These are phyloP conservation scores for Telmatochromis bifrenatus DNA, from an alignment of 2,113 vertebrate species.

Conservation along the genomic window DNA sequence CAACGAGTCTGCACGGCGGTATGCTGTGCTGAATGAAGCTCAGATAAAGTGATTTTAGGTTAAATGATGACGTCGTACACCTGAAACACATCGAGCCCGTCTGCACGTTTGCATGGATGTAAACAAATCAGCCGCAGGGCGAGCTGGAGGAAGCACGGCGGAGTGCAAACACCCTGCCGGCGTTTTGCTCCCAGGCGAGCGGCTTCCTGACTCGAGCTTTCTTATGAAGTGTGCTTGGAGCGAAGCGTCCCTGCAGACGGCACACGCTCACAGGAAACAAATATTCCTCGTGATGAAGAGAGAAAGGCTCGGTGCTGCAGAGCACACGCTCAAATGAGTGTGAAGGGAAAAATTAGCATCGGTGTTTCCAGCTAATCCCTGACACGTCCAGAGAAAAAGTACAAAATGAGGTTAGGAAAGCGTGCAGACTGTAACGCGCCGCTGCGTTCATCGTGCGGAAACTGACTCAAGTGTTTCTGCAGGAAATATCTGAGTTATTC, in stretches of 20 bases:
- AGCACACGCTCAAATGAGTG: background rate
- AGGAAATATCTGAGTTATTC: background rate
- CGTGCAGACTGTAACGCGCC: fast-evolving
- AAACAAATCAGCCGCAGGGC: background rate
- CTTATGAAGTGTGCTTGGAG: background rate
- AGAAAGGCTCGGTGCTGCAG: background rate
- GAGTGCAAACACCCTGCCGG: background rate
- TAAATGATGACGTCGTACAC: background rate
- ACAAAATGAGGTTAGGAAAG: background rate
- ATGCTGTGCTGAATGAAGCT: fast-evolving
- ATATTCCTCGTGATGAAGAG: background rate
- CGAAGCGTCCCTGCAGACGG: background rate
- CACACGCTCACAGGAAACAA: background rate
- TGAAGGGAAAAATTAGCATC: background rate
- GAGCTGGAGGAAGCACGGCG: background rate
- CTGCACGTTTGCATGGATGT: fast-evolving
- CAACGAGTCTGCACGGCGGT: background rate
- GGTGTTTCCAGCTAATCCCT: fast-evolving
- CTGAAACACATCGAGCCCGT: background rate
- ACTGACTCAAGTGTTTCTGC: background rate
- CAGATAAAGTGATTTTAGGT: background rate
- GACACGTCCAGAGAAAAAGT: background rate
- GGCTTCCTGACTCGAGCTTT: background rate
- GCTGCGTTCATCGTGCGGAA: fast-evolving
- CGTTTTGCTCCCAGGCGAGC: background rate